Conservation (phyloP, 2,888 invertebrate species). For the Hypselothyrea guttata region DNA sequence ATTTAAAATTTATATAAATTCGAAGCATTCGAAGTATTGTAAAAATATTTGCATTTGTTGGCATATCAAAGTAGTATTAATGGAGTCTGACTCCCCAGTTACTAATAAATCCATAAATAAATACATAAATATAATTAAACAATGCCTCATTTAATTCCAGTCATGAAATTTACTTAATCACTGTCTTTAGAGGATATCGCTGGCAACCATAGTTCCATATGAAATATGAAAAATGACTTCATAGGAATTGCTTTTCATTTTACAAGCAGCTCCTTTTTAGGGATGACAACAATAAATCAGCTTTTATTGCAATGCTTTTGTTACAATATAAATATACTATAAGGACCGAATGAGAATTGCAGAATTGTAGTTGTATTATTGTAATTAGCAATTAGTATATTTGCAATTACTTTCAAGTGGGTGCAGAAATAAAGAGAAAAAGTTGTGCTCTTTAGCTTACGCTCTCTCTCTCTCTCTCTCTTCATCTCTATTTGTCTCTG, state of each 20-base stretch:
- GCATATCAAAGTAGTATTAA: no score
- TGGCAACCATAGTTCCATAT: constrained; percentile 2
- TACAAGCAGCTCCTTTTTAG: constrained; percentile 55
- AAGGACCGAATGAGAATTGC: constrained; percentile 6
- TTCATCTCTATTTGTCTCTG: not conserved
- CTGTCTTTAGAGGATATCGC: constrained; percentile 10
- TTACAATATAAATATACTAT: constrained; percentile 18
- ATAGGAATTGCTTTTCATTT: constrained; percentile 26
- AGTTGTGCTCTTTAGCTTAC: constrained; percentile 14
- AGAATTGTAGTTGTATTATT: constrained; percentile 14
- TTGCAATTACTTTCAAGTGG: constrained; percentile 39
- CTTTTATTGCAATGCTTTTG: constrained; percentile 49
- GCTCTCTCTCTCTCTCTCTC: constrained; percentile 25
- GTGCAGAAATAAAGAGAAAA: constrained; percentile 33
- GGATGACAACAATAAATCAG: constrained; percentile 63
- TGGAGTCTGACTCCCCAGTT: no score
- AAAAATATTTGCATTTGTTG: no score
- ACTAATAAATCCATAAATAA: no score
- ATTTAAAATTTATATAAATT: no score
- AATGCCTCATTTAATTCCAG: not conserved
- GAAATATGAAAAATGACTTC: constrained; percentile 47
- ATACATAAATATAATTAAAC: no score
- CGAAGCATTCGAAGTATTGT: no score
- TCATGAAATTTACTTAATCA: not conserved
- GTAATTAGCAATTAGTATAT: constrained; percentile 50